A percentile compares a stretch with the other conserved stretches of the same genome.
Evolutionary conservation across 2,888 invertebrate genomes (phyloP).

Genomic region (Cataglyphis rosenhaueri): DNA sequence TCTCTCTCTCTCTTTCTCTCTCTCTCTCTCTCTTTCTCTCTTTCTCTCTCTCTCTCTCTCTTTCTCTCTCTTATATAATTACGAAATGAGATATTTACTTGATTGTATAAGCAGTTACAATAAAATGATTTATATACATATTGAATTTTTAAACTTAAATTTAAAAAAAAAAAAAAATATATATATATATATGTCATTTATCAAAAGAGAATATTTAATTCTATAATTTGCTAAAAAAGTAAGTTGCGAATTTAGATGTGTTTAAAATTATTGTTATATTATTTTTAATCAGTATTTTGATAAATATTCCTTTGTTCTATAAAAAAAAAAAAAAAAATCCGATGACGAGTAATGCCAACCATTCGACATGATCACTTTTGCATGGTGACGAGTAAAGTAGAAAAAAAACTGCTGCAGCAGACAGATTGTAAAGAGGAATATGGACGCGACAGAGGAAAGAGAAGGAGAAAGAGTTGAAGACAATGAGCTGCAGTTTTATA

Average conservation of each 20-base stretch:
- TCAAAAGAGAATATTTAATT: neutral
- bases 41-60: no score
- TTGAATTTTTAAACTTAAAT: neutral
- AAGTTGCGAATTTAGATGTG: neutral
- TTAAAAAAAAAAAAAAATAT: neutral
- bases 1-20: no score
- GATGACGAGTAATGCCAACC: neutral
- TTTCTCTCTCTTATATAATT: no score
- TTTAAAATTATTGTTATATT: neutral
- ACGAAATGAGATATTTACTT: neutral
- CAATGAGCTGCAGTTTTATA: slow-evolving; percentile 70
- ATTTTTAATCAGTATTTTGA: neutral
- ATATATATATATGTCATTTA: neutral
- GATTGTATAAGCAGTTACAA: neutral
- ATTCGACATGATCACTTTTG: neutral
- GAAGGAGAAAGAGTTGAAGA: slow-evolving; percentile 42
- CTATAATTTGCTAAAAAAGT: neutral
- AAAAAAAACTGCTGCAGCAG: slow-evolving; percentile 15
- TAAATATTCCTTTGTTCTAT: neutral
- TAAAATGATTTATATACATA: neutral
- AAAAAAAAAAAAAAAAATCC: neutral
- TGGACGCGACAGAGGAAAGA: slow-evolving; percentile 22
- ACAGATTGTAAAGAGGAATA: slow-evolving; percentile 37
- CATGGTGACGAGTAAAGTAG: neutral
- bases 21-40: no score